phyloP scores from a whole-genome alignment of 2,113 vertebrate genomes.

The Struthio camelus region DNA sequence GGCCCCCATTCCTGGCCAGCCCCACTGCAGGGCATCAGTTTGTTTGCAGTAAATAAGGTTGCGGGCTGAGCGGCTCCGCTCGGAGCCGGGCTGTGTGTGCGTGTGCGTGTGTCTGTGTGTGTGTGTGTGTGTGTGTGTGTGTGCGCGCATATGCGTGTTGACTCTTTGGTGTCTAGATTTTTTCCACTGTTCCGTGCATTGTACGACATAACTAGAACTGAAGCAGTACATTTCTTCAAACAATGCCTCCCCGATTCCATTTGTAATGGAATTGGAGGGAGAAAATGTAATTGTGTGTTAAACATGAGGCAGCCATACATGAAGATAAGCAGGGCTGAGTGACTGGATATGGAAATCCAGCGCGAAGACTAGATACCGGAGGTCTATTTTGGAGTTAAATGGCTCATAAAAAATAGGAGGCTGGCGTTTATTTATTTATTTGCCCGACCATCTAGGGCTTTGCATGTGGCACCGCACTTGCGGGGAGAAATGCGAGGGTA shows the following conservation, averaged over 20 bases:
- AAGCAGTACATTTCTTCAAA: constrained; percentile 81
- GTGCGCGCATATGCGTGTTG: constrained; percentile 20
- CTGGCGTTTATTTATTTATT: constrained; percentile 29
- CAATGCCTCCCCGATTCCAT: constrained; percentile 79
- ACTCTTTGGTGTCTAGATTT: constrained; percentile 68
- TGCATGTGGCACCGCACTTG: neutral
- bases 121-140: neutral
- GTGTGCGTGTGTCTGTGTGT: no score
- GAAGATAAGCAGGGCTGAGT: constrained; percentile 73
- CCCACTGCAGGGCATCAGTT: constrained; percentile 24
- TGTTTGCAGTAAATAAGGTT: constrained; percentile 38
- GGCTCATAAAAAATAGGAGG: constrained; percentile 36
- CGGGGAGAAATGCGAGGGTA: neutral
- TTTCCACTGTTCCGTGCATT: constrained; percentile 72
- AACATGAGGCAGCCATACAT: constrained; percentile 73
- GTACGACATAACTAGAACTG: constrained; percentile 75
- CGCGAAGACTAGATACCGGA: constrained; percentile 41
- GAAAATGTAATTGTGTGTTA: constrained; percentile 81
- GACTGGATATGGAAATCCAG: constrained; percentile 73
- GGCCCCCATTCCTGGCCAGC: constrained; percentile 18
- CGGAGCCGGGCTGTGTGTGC: neutral
- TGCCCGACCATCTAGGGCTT: neutral
- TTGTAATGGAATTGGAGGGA: constrained; percentile 79
- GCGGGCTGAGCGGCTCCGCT: neutral
- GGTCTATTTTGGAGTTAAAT: constrained; percentile 72